These are phyloP conservation scores for Isurus oxyrinchus DNA, from an alignment of 2,113 vertebrate species.

Conservation along the genomic window DNA sequence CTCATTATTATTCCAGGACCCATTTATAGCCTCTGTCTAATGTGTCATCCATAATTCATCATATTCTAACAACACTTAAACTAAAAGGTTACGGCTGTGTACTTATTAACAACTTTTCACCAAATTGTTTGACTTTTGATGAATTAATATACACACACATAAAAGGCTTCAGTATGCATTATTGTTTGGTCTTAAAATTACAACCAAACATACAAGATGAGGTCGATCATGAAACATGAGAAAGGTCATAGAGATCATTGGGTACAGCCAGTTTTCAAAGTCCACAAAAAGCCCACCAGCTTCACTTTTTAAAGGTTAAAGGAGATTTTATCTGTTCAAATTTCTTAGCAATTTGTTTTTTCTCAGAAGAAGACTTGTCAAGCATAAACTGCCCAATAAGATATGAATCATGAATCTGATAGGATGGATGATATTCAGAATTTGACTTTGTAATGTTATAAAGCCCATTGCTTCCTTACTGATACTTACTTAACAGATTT, in stretches of 20 bases:
- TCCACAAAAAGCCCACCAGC: not conserved
- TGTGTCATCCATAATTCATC: constrained; percentile 23
- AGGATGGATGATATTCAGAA: not conserved
- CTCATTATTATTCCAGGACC: constrained; percentile 21
- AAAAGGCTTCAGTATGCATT: not conserved
- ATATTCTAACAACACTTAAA: constrained; percentile 7
- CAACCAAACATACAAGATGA: not conserved
- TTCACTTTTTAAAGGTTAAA: not conserved
- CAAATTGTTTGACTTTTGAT: not conserved
- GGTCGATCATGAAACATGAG: not conserved
- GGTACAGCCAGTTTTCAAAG: not conserved
- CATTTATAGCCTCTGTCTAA: constrained; percentile 2
- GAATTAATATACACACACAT: not conserved
- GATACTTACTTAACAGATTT: not conserved
- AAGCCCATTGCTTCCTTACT: not conserved
- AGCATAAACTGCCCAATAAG: not conserved
- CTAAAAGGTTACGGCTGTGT: not conserved
- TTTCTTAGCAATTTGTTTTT: not conserved
- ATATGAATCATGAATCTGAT: not conserved
- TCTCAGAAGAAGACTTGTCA: not conserved
- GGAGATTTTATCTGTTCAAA: not conserved
- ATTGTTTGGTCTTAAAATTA: not conserved
- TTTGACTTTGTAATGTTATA: not conserved
- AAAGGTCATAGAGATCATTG: not conserved
- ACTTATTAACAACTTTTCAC: not conserved